Evolutionary conservation across 1,140 invertebrate genomes (phyloP).

Genomic region (Pseudomyrmex flavicornis): DNA sequence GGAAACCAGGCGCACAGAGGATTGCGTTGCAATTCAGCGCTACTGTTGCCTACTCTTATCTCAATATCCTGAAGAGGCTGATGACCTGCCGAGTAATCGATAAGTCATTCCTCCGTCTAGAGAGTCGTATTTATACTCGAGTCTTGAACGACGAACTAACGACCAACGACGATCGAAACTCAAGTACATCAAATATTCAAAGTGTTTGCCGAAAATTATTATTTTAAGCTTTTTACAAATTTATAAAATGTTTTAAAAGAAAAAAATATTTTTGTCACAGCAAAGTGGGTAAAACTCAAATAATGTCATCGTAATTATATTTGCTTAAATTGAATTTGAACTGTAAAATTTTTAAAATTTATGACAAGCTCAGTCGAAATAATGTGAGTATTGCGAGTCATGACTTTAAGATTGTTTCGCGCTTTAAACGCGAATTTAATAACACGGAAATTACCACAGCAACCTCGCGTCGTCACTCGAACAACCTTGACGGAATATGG

Average conservation of each 20-base stretch:
- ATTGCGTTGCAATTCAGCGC: constrained; percentile 93
- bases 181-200: background rate
- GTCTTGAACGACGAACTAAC: background rate
- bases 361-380: too few relatives aligned
- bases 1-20: constrained; percentile 97
- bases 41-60: constrained; percentile 96
- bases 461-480: constrained; percentile 93
- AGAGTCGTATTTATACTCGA: background rate
- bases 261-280: background rate
- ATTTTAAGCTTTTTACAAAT: constrained; percentile 1
- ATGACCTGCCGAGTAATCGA: constrained; percentile 87
- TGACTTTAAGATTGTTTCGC: background rate
- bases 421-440: background rate
- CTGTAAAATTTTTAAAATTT: background rate
- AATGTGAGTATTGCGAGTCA: background rate
- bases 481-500: constrained; percentile 94
- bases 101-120: constrained; percentile 32
- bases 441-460: constrained; percentile 88
- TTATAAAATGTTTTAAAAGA: background rate
- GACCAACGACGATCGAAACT: constrained; percentile 7
- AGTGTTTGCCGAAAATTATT: background rate
- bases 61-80: constrained; percentile 96
- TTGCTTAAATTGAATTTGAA: background rate
- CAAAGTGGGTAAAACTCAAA: background rate
- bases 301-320: background rate